Percentiles rank a stretch among this genome's conserved stretches.
Conservation (phyloP, 2,113 vertebrate species). For the Heloderma charlesbogerti region DNA sequence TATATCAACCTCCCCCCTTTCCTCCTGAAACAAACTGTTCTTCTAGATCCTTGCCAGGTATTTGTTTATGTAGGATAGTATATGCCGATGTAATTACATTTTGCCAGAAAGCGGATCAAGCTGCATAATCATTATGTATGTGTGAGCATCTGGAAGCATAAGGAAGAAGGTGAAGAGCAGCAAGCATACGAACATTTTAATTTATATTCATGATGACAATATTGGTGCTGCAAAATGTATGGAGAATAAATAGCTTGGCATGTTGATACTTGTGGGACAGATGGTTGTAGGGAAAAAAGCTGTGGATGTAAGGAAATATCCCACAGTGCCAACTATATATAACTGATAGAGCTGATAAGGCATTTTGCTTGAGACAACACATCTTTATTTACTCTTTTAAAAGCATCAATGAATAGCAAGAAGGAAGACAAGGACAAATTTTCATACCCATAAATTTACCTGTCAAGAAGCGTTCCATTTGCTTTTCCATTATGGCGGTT, state of each 20-base stretch:
- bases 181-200: slow-evolving; percentile 29
- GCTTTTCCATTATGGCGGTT: background rate
- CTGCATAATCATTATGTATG: background rate
- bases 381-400: slow-evolving; percentile 2
- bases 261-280: slow-evolving; percentile 22
- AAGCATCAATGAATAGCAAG: slow-evolving; percentile 20
- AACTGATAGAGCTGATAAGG: background rate
- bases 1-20: background rate
- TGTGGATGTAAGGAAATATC: slow-evolving; percentile 16
- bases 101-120: background rate
- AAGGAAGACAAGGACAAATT: background rate
- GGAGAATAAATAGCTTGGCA: slow-evolving; percentile 18
- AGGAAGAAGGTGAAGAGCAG: slow-evolving; percentile 7
- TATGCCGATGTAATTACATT: slow-evolving; percentile 6
- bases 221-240: slow-evolving; percentile 19
- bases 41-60: background rate
- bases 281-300: slow-evolving; percentile 20
- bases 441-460: background rate
- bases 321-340: background rate
- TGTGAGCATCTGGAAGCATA: slow-evolving; percentile 14
- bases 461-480: background rate
- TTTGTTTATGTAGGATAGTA: background rate
- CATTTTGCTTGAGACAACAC: slow-evolving; percentile 21
- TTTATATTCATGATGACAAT: slow-evolving; percentile 13
- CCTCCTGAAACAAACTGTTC: background rate